Base-by-base conservation (phyloP, 2,888 invertebrate genomes). In the Melanchra persicariae region DNA sequence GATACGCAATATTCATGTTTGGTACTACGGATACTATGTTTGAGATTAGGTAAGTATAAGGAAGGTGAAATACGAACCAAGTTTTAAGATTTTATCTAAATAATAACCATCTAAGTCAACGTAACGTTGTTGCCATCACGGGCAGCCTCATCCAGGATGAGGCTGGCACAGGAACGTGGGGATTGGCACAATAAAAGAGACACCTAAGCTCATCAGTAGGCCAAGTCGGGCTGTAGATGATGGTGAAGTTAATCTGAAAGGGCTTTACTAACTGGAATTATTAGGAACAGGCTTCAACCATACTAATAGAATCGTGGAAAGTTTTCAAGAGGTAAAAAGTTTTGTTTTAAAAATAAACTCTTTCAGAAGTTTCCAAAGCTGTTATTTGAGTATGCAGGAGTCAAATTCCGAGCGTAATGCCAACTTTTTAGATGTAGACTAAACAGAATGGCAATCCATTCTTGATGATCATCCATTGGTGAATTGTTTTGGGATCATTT, bases 331-430 rank as follows among this genome's bases (percentile, higher is more conserved):
- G 12, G n/a, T 12, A 62, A 26, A 58, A 47, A 22, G 8, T 49
- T 34, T 9, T 19, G 24, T 30, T 58, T 4, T 74, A 75, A 70
- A 75, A 79, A 79, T 72, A 71, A 63, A 70, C n/a, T 30, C 17
- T 58, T n/a, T 58, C 12, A 9, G 12, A 47, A 30, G 10, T 15
- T 43, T 19, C 26, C 1, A 10, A 49, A 79, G 17, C 2, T 59
- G 52, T 43, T 43, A 52, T 73, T 73, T 49, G 49, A 8, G 45
- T 19, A 45, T 0, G 12, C 2, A 40, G 40, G 51, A 55, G n/a
- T 64, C 76, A 43, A 49, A 80, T 80, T 58, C 51, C 45, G 0
- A 24, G 17, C 0, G 9, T 7, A 37, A 43, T 70, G 81, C 81
- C 81, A 81, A 75, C 19, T 81, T 51, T 65, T 70, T 37, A 55